Base-by-base conservation (phyloP, 2,888 invertebrate genomes). In the Hypercompe scribonia region DNA sequence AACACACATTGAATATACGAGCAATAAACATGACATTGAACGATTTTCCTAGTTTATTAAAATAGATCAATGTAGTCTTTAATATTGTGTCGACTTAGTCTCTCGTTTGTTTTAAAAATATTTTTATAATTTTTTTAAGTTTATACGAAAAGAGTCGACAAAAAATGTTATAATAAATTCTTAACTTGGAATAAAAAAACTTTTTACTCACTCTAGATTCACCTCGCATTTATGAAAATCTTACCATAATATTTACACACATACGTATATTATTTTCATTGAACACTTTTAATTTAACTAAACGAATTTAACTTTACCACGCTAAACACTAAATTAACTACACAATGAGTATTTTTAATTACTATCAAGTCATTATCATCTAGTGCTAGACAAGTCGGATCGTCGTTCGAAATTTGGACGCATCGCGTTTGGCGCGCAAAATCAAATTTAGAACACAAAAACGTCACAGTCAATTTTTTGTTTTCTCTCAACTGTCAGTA, bases 371-470 rank as follows among this genome's bases (percentile, higher is more conserved):
- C 83, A 86, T 77, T 81, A 81, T 80, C 78, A 76, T 80, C 72
- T 70, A 78, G 80, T 24, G 36, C 76, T 79, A 82, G 77, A 72
- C 67, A 83, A 81, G 77, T 77, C 69, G 70, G 73, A 76, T 58
- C 67, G 42, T 76, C 80, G 78, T 83, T 81, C 79, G 80, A 80
- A 81, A 82, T 79, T 78, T 80, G 80, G 77, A 72, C 81, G 81
- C 88, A 88, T 83, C 84, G 84, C 86, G 84, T 81, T 88, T 88
- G 86, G 88, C 90, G 90, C 90, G 88, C 80, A 86, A 89, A 89
- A 79, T 90, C 87, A 84, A 90, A 90, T 83, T 90, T 90, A 88
- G 90, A 91, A 89, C 85, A 85, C 86, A 84, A 85, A 84, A 85
- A 82, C 87, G 89, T 89, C 89, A 88, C 84, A 82, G 84, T 84